Evolutionary conservation across 2,888 invertebrate species (phyloP), one percentile per base, ranked within the genome.

Genomic region (Hoplodrina ambigua): DNA sequence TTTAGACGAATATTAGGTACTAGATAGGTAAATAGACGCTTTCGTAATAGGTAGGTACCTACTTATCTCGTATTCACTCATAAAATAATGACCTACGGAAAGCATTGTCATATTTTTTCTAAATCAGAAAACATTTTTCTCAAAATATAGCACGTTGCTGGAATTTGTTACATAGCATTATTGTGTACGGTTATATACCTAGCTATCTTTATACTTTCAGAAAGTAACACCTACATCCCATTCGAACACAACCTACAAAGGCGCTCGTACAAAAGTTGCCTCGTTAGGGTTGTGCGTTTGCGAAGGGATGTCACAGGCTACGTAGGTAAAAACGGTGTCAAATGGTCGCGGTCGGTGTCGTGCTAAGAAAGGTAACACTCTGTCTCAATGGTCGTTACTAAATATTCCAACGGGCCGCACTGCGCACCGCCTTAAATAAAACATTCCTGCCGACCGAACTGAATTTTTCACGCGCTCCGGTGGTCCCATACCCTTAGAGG

Each of bases 331-430:
- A 85, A 81, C 76, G 69, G 80, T 82, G 78, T 85, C 78, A 85
- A 86, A 83, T 78, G 82, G 78, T 75, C 69, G 64, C 77, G 82
- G 78, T 75, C 69, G 64, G 67, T 70, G 76, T 78, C 80, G 78
- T 81, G 80, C 80, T 78, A 69, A 79, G 78, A 75, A 87, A 91
- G 89, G 89, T 91, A 90, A 86, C 86, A 85, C 83, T 79, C 78
- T 83, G 90, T 89, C 89, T 91, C 91, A 88, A 89, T 90, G 89
- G 91, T 87, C 86, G 90, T 89, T 87, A 84, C 90, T 94, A 90
- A 94, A 94, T 94, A 93, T 94, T 94, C 91, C 88, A 94, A 87
- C 82, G 86, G 83, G 88, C 91, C 93, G 94, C 94, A 94, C 81
- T 94, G 93, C 93, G 92, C 92, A 86, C 82, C 78, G 85, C 83